Percentiles rank a stretch among this genome's conserved stretches.
phyloP scores from a whole-genome alignment of 2,888 invertebrate species.

The Campopleginae sp. region DNA sequence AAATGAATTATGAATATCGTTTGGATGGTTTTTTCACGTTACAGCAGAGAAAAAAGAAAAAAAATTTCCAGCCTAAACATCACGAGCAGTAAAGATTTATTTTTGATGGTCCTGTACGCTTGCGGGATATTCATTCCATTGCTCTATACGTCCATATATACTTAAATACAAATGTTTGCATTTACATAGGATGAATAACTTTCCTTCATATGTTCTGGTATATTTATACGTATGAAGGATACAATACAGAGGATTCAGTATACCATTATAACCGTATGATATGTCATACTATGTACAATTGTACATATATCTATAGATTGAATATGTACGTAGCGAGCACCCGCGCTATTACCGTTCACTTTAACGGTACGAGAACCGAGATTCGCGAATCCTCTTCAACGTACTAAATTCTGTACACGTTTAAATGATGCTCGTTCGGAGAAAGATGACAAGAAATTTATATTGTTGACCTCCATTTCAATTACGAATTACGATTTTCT shows the following conservation, averaged over 20 bases:
- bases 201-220: constrained; percentile 6
- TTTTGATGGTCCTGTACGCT: background rate
- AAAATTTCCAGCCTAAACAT: background rate
- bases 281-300: constrained; percentile 30
- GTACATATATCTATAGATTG: constrained; percentile 12
- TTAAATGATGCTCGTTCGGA: constrained; percentile 25
- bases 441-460: constrained; percentile 5
- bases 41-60: background rate
- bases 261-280: constrained; percentile 56
- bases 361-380: constrained; percentile 63
- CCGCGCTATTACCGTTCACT: constrained; percentile 61
- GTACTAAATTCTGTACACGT: constrained; percentile 38
- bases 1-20: background rate
- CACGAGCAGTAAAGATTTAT: background rate
- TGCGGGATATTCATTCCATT: constrained; percentile 7
- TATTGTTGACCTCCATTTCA: background rate
- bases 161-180: background rate
- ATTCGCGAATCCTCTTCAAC: constrained; percentile 30
- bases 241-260: constrained; percentile 38
- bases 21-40: background rate
- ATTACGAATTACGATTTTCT: background rate
- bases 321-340: constrained; percentile 13
- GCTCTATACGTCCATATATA: background rate
- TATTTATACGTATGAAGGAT: constrained; percentile 1
- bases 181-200: constrained; percentile 29